Conservation (phyloP, 2,113 vertebrate species). For the Terrapene triunguis region DNA sequence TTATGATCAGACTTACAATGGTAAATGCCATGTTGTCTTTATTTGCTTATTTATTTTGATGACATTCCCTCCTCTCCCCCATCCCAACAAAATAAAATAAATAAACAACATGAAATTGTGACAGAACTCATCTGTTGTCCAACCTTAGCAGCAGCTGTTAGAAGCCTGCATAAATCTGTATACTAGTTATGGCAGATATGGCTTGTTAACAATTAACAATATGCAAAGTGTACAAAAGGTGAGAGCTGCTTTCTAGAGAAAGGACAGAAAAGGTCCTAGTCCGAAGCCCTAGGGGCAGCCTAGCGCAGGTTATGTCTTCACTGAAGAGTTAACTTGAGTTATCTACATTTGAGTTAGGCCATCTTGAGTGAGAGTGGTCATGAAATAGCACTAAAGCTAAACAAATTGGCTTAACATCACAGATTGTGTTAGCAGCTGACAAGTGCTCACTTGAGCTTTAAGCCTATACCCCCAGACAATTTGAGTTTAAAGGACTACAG, state of each 20-base stretch:
- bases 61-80: not conserved
- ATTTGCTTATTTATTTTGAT: not conserved
- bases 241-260: not conserved
- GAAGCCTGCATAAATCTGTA: not conserved
- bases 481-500: not conserved
- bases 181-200: not conserved
- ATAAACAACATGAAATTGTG: not conserved
- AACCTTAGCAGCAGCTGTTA: not conserved
- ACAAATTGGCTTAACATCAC: not conserved
- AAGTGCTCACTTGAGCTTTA: not conserved
- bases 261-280: not conserved
- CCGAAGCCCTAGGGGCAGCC: not conserved
- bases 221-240: not conserved
- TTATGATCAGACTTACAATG: not conserved
- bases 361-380: not conserved
- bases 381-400: not conserved
- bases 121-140: not conserved
- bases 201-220: not conserved
- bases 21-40: not conserved
- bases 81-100: not conserved
- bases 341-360: not conserved
- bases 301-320: accelerated
- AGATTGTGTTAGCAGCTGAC: not conserved
- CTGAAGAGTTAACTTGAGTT: not conserved
- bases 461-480: not conserved